Evolutionary conservation across 1,140 invertebrate species (phyloP), one percentile per base, ranked within the genome.

Genomic region (Bursaphelenchus mucronatus): DNA sequence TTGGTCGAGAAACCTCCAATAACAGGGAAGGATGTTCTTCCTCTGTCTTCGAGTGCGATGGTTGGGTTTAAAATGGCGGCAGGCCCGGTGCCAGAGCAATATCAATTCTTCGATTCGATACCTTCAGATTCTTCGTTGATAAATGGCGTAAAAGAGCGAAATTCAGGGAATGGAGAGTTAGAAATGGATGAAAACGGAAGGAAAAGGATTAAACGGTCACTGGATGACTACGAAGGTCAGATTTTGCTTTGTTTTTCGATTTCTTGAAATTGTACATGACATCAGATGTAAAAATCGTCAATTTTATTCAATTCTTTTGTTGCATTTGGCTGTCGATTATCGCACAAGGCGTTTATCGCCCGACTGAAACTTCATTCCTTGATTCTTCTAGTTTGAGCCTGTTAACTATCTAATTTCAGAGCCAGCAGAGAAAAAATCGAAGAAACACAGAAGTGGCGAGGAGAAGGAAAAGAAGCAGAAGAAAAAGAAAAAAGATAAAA

Each of bases 1-100:
- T 88, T 98, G 2, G 95, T 97, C 81, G 94, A 97, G 69, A 97
- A 97, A 83, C 92, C 93, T 41, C 94, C 94, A 8, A 94, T 97
- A 71, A 89, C 88, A 56, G 92, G 91, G 1, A 97, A 97, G 82
- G 94, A 97, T 82, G 85, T 97, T 63, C 82, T 90, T 64, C 90
- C 90, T 51, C 82, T 97, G 52, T 90, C 89, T 17, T 89, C 88
- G 81, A 87, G 90, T 61, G 90, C 94, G 82, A 84, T 97, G 63
- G 87, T 91, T 74, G 93, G 93, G 40, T 98, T 98, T 82, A 85
- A 93, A 67, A 85, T 98, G 66, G 92, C 97, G 85, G 91, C 93
- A 62, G 94, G 94, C 46, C 76, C 90, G 89, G 83, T 97, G 66
- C 93, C 94, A 21, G 92, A 96, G 83, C 92, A 95, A 80, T 96